Percentiles rank a stretch among this genome's conserved stretches.
Evolutionary conservation across 2,888 invertebrate genomes (phyloP).

Genomic region (Sarcophaga subvicina): DNA sequence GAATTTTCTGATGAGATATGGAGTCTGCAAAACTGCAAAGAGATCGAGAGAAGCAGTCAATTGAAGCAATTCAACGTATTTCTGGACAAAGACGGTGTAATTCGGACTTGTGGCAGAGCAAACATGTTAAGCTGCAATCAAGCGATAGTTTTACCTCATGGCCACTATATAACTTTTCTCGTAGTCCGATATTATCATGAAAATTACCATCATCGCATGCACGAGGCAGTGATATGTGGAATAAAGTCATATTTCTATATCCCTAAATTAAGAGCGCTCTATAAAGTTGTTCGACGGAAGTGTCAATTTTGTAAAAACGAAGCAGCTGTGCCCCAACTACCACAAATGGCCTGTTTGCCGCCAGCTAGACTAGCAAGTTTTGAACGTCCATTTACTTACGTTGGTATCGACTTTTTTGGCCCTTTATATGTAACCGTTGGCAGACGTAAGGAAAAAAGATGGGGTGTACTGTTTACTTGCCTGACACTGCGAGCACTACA

Average conservation of each 20-base stretch:
- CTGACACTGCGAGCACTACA: constrained; percentile 58
- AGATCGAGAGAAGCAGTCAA: constrained; percentile 10
- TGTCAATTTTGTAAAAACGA: constrained; percentile 68
- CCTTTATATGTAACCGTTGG: constrained; percentile 62
- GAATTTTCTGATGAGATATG: constrained; percentile 46
- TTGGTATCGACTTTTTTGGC: constrained; percentile 66
- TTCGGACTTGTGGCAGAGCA: constrained; percentile 51
- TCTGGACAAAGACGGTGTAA: constrained; percentile 39
- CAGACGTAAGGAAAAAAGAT: constrained; percentile 65
- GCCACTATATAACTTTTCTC: constrained; percentile 56
- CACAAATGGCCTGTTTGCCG: constrained; percentile 66
- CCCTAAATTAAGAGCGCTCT: constrained; percentile 56
- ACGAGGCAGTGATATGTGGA: constrained; percentile 31
- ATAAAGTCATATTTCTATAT: constrained; percentile 59
- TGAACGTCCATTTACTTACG: constrained; percentile 58
- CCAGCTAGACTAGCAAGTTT: constrained; percentile 56
- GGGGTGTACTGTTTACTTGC: constrained; percentile 69
- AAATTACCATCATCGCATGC: background rate
- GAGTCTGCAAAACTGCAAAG: constrained; percentile 36
- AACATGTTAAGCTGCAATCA: constrained; percentile 47
- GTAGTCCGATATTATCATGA: constrained; percentile 55
- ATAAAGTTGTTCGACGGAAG: constrained; percentile 55
- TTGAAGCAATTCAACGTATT: constrained; percentile 50
- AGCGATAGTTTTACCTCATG: constrained; percentile 46
- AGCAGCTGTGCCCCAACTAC: constrained; percentile 53